Base-by-base conservation (phyloP, 1,140 invertebrate species). In the Eurosta solidaginis region DNA sequence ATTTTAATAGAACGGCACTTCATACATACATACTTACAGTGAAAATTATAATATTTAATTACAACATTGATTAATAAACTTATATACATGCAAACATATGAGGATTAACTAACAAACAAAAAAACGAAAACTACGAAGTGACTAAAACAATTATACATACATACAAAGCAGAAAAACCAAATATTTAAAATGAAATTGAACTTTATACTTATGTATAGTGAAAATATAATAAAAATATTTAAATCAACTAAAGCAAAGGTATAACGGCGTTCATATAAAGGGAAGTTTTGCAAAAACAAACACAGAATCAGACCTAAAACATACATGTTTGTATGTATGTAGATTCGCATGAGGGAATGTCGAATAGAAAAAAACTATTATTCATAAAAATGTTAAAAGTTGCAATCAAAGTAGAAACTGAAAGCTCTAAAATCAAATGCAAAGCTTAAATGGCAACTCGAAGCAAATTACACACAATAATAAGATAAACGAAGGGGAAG, bases 1-100 rank as follows among this genome's bases (percentile, higher is more conserved):
- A 82, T 81, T 79, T 81, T 81, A 59, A 81, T 80, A 76, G 80
- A 81, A 36, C 83, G 78, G 84, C 80, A 81, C 81, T 78, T 81
- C 77, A 83, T 84, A 84, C 83, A 82, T 85, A 85, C 83, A 85
- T 85, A 85, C 82, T 83, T 82, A 79, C 75, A 54, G 44, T 42
- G 44, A 79, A 84, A 82, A 81, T 22, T 80, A 84, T 78, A 85
- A 78, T 83, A 85, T 84, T 82, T 84, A 80, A 79, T 80, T 81
- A 82, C 82, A 80, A 85, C 20, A 74, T 44, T 45, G 29, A 77
- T 40, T 52, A 33, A 50, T 54, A 29, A 50, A 52, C 29, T 42
- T 44, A 44, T 74, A 45, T 74, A 74, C 25, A 74, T 47, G 22
- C 44, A 74, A 40, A 74, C 20, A 25, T 74, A 74, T 45, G 44